These are phyloP conservation scores for Unio pictorum DNA, from an alignment of 2,888 invertebrate species.

Conservation along the genomic window DNA sequence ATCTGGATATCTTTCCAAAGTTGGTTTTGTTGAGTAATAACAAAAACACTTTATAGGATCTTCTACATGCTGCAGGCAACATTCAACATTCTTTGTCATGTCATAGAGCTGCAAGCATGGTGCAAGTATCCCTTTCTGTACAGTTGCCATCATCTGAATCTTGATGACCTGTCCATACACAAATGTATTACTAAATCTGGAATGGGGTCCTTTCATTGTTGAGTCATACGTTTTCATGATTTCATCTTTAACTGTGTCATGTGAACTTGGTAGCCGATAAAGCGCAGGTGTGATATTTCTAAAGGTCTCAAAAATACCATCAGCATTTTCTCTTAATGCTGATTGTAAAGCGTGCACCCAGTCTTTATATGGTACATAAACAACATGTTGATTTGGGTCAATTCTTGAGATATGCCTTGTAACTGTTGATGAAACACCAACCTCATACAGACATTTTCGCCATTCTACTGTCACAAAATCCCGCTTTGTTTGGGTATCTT, in stretches of 20 bases:
- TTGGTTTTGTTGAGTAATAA: slow-evolving; percentile 17
- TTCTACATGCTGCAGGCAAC: slow-evolving; percentile 24
- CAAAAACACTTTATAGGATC: slow-evolving; percentile 19
- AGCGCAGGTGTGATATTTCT: too few relatives aligned
- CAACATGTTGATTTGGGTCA: neutral
- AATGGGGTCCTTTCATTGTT: neutral
- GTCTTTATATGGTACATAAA: neutral
- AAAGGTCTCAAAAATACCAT: neutral
- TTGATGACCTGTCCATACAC: slow-evolving; percentile 22
- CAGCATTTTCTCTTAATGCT: neutral
- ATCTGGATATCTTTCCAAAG: slow-evolving; percentile 13
- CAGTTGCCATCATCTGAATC: slow-evolving; percentile 24
- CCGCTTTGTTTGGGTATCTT: slow-evolving; percentile 7
- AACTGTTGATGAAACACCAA: slow-evolving; percentile 5
- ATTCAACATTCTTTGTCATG: slow-evolving; percentile 23
- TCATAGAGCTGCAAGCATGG: slow-evolving; percentile 21
- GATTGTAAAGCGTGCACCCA: neutral
- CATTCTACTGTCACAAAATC: slow-evolving; percentile 1
- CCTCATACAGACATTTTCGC: slow-evolving; percentile 7
- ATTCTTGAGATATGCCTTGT: slow-evolving; percentile 6
- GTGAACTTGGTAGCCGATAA: too few relatives aligned
- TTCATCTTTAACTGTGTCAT: slow-evolving; percentile 4
- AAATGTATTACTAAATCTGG: slow-evolving; percentile 10
- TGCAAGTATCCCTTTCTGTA: slow-evolving; percentile 17
- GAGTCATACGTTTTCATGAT: slow-evolving; percentile 1